Percentiles rank a stretch among this genome's conserved stretches.
Conservation (phyloP, 2,888 invertebrate genomes). For the Polydrusus tereticollis region DNA sequence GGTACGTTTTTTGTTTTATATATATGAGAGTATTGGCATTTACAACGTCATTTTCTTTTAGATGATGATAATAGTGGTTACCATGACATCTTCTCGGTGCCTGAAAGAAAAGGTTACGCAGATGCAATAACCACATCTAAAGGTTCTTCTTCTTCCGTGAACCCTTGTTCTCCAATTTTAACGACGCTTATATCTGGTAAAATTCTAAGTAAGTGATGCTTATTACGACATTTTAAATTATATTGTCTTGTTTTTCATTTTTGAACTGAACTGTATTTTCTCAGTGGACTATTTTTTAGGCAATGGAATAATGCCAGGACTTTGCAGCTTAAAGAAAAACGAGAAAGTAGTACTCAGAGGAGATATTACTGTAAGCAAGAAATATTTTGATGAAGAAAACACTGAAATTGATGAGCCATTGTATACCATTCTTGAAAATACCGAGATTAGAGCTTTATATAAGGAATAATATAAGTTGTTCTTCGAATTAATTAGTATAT, state of each 20-base stretch:
- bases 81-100: neutral
- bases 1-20: neutral
- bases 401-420: slow-evolving; percentile 19
- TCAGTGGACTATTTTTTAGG: too few species aligned
- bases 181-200: neutral
- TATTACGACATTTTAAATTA: too few species aligned
- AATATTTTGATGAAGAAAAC: slow-evolving; percentile 17
- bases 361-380: slow-evolving; percentile 39
- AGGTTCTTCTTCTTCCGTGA: neutral
- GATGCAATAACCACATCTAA: neutral
- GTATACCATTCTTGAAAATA: slow-evolving; percentile 38
- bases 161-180: neutral
- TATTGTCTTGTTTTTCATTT: too few species aligned
- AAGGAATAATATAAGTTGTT: neutral
- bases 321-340: slow-evolving; percentile 31
- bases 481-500: too few species aligned
- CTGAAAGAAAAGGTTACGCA: neutral
- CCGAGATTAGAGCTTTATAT: slow-evolving; percentile 28
- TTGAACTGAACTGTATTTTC: neutral
- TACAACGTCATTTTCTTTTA: neutral
- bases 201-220: slow-evolving; percentile 4
- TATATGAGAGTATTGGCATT: neutral
- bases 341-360: slow-evolving; percentile 37
- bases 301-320: slow-evolving; percentile 19
- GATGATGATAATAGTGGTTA: neutral